Base-by-base conservation (phyloP, 1,140 invertebrate genomes). In the Ephestia elutella region DNA sequence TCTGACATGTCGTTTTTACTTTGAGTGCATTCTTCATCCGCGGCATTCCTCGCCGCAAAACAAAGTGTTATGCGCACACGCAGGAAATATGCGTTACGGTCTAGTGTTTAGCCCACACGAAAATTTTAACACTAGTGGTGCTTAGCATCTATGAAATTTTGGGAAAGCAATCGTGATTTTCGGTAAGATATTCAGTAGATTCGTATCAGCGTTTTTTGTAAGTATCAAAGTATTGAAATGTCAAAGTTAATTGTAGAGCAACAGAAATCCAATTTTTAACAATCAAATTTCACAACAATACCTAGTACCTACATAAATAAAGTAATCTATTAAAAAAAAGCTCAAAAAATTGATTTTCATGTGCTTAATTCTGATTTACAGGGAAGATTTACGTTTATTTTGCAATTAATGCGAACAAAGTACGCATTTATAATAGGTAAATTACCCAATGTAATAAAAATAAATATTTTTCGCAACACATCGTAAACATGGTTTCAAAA, bases 21-120 rank as follows among this genome's bases (percentile, higher is more conserved):
- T 18, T 32, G 55, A 56, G 63, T 35, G 59, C 77, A 83, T 81
- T 83, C 78, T 81, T 81, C 72, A 75, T 44, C 13, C 38, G 38
- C 60, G 66, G 62, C 66, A 64, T 59, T 63, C 77, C 8, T 56
- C 1, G 9, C 21, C 25, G 28, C 25, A 32, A 5, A 19, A 44
- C 38, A 44, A 38, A 35, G 32, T 35, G 32, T 35, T 9, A 10
- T 35, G 32, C 32, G 32, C 32, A 11, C 21, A 25, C 21, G 21
- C 13, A 11, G 32, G 8, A 35, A 35, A 35, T 10, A 35, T 35
- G 32, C 32, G 9, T 35, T 35, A 35, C 10, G 32, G 9, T 2
- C 32, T 9, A 2, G 1, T 35, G 32, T 35, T 35, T 35, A 35
- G 32, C 9, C 1, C 10, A 35, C 9, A 10, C 32, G 13, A 13